Percentiles rank a stretch among this genome's conserved stretches.
phyloP scores from a whole-genome alignment of 2,113 vertebrate species.

The Spermophilus dauricus region DNA sequence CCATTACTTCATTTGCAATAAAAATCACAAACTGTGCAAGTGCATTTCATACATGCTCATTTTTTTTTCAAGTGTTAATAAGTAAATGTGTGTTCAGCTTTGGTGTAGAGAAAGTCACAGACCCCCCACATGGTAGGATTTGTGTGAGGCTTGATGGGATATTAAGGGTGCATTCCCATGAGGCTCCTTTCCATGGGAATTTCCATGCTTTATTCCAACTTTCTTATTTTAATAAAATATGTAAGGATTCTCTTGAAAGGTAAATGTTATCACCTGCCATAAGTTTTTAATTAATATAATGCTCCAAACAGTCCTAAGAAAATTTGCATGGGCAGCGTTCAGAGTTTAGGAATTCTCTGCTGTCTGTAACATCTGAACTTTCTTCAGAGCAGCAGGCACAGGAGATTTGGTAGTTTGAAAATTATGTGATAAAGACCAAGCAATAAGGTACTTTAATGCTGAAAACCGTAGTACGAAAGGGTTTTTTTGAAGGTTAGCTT shows the following conservation, averaged over 20 bases:
- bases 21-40: conserved; percentile 55
- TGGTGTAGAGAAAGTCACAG: background rate
- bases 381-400: background rate
- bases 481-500: background rate
- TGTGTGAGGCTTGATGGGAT: background rate
- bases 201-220: background rate
- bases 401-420: background rate
- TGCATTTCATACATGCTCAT: conserved; percentile 42
- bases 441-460: background rate
- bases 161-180: background rate
- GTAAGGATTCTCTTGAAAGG: background rate
- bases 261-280: background rate
- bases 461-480: background rate
- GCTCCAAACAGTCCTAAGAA: background rate
- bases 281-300: background rate
- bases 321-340: background rate
- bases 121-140: background rate
- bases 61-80: conserved; percentile 58
- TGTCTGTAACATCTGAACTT: background rate
- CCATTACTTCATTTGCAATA: conserved; percentile 73
- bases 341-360: background rate
- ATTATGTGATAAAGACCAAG: background rate
- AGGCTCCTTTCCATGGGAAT: background rate
- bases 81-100: background rate
- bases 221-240: background rate